phyloP scores from a whole-genome alignment of 2,888 invertebrate genomes.

The Plagodis pulveraria region DNA sequence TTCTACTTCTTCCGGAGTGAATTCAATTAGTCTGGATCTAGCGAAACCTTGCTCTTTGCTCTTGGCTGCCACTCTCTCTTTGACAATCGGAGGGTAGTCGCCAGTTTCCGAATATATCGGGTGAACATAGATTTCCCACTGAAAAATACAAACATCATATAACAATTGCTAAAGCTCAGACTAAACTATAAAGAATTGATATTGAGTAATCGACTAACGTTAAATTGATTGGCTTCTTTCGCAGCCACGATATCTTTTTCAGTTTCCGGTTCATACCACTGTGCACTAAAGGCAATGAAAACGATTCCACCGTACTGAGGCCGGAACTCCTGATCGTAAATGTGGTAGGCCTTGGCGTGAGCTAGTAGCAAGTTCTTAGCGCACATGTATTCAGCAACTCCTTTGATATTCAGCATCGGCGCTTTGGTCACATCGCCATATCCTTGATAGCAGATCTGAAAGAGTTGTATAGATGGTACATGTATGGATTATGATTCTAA shows the following conservation, averaged over 20 bases:
- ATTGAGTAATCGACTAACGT: constrained; percentile 48
- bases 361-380: constrained; percentile 76
- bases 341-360: constrained; percentile 75
- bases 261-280: constrained; percentile 70
- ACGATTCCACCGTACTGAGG: constrained; percentile 62
- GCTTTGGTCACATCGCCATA: constrained; percentile 62
- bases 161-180: not conserved
- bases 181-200: not conserved
- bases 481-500: too few relatives aligned
- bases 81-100: constrained; percentile 86
- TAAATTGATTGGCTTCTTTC: constrained; percentile 75
- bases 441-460: constrained; percentile 57
- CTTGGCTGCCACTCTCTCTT: constrained; percentile 75
- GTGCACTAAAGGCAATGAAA: constrained; percentile 80
- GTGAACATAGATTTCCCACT: constrained; percentile 84
- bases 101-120: constrained; percentile 85
- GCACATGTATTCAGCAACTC: constrained; percentile 77
- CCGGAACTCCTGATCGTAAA: constrained; percentile 63
- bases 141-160: constrained; percentile 28
- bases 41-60: constrained; percentile 76
- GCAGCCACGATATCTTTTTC: constrained; percentile 72
- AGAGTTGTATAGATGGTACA: constrained; percentile 3
- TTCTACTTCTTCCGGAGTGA: constrained; percentile 65
- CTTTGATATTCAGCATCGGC: constrained; percentile 60
- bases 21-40: constrained; percentile 67